Percentiles rank a stretch among this genome's conserved stretches.
These are phyloP conservation scores for Diachasma alloeum DNA, from an alignment of 1,140 invertebrate species.

Conservation along the genomic window DNA sequence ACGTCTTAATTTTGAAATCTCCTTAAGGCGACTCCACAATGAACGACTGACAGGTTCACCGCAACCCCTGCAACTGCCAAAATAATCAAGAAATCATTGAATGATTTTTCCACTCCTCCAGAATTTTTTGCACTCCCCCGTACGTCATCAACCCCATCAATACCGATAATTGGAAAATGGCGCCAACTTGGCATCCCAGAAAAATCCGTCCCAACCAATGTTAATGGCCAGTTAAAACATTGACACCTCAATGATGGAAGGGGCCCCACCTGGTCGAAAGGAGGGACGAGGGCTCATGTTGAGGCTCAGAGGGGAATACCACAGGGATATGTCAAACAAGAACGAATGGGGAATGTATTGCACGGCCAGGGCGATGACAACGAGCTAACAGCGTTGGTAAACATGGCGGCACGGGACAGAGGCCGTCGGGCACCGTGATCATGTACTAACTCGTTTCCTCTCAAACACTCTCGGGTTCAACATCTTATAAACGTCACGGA, in stretches of 20 bases:
- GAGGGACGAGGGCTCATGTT: too few relatives aligned
- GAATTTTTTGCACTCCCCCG: too few relatives aligned
- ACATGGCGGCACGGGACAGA: constrained; percentile 59
- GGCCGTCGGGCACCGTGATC: constrained; percentile 41
- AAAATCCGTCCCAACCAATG: not conserved
- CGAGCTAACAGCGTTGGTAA: constrained; percentile 62
- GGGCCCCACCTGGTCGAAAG: not conserved
- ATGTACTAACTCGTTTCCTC: constrained; percentile 61
- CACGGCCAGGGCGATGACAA: constrained; percentile 59
- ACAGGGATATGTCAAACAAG: constrained; percentile 49
- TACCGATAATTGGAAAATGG: not conserved
- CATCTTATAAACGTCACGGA: constrained; percentile 14
- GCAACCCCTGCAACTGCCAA: too few relatives aligned
- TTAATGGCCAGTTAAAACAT: constrained; percentile 59
- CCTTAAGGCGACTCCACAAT: too few relatives aligned
- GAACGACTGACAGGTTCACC: too few relatives aligned
- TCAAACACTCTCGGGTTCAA: constrained; percentile 46
- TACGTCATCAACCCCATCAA: too few relatives aligned
- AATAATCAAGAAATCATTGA: too few relatives aligned
- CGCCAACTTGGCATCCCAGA: not conserved
- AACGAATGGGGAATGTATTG: constrained; percentile 20
- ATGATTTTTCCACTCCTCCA: too few relatives aligned
- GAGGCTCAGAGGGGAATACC: not conserved
- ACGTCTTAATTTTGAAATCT: too few relatives aligned
- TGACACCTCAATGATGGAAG: constrained; percentile 50